Conservation (phyloP, 2,113 vertebrate species). For the Phrynocephalus versicolor region DNA sequence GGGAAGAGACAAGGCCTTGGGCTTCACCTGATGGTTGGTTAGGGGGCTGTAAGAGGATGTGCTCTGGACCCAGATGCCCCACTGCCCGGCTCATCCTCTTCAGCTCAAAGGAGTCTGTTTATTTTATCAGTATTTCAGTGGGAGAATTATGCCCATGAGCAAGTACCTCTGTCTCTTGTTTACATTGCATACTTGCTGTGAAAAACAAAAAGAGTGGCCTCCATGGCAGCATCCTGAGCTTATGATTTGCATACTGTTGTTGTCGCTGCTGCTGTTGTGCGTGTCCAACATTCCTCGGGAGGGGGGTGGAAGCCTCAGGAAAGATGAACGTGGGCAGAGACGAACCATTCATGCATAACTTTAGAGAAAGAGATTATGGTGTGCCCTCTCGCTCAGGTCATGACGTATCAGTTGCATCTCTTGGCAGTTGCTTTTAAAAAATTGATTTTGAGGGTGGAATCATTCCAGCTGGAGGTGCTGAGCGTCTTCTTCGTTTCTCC, state of each 20-base stretch:
- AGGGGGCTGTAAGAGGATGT: background rate
- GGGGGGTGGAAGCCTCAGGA: too few species aligned
- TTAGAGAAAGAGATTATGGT: too few species aligned
- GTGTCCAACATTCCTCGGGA: background rate
- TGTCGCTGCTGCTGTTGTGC: background rate
- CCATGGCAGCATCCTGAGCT: background rate
- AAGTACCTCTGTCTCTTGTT: background rate
- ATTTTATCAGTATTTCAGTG: background rate
- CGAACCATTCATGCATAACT: too few species aligned
- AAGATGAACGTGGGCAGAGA: background rate
- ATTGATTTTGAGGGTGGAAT: background rate
- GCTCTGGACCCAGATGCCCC: background rate
- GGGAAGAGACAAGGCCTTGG: background rate
- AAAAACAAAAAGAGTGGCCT: background rate
- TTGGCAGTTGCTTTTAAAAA: background rate
- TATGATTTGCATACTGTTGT: too few species aligned
- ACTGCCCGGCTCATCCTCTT: background rate
- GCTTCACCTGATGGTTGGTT: background rate
- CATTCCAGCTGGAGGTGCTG: fast-evolving
- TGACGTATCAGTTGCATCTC: background rate
- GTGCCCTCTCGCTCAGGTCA: too few species aligned
- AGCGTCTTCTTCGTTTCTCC: constrained; percentile 2
- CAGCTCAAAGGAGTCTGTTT: background rate
- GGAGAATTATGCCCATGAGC: too few species aligned
- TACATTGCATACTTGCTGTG: background rate